phyloP scores from a whole-genome alignment of 1,140 invertebrate genomes.

The Saxidomus purpurata region DNA sequence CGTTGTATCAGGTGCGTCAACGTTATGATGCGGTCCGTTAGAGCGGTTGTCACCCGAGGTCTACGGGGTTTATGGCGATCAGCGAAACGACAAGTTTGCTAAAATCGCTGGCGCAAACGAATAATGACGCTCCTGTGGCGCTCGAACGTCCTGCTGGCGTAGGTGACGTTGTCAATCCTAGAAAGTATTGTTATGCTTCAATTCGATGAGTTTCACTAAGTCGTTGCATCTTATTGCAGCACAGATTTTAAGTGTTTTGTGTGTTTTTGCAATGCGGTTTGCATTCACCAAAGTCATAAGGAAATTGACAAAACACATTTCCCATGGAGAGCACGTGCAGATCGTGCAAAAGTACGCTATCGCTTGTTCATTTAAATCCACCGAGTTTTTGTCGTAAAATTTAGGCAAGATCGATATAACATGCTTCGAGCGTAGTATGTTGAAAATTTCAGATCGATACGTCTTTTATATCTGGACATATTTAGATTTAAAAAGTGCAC shows the following conservation, averaged over 20 bases:
- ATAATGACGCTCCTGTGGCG: not conserved
- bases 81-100: not conserved
- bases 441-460: too few relatives aligned
- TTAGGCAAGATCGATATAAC: too few relatives aligned
- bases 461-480: too few relatives aligned
- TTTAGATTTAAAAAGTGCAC: too few relatives aligned
- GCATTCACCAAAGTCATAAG: too few relatives aligned
- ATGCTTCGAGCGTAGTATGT: too few relatives aligned
- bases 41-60: not conserved
- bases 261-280: not conserved
- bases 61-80: not conserved
- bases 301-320: not conserved
- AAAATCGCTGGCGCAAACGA: not conserved
- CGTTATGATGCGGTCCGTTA: not conserved
- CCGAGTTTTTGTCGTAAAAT: not conserved
- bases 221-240: not conserved
- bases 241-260: not conserved
- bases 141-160: conserved; percentile 2
- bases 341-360: too few relatives aligned
- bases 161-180: not conserved
- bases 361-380: not conserved
- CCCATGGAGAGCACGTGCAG: not conserved
- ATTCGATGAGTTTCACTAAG: not conserved
- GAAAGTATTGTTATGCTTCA: conserved; percentile 1
- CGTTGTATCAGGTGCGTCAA: not conserved